A percentile compares a stretch with the other conserved stretches of the same genome.
Conservation (phyloP, 1,140 invertebrate genomes). For the Drosophila parabipectinata region DNA sequence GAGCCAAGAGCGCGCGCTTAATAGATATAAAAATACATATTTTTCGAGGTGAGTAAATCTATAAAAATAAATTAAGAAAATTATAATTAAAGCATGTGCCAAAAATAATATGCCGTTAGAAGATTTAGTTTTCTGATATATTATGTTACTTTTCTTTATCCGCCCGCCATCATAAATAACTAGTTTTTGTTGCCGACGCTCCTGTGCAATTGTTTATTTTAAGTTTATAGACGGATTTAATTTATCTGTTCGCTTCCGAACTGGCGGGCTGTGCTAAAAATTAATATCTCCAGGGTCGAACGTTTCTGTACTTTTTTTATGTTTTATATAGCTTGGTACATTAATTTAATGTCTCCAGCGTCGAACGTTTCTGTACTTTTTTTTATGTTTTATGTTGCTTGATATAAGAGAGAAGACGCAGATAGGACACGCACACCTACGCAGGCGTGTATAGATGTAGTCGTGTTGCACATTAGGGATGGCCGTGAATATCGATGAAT, state of each 20-base stretch:
- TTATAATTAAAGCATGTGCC: slow-evolving; percentile 46
- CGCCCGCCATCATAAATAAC: slow-evolving; percentile 31
- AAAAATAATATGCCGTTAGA: slow-evolving; percentile 37
- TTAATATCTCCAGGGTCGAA: slow-evolving; percentile 34
- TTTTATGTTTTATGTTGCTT: slow-evolving; percentile 28
- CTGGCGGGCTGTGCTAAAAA: slow-evolving; percentile 32
- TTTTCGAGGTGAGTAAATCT: slow-evolving; percentile 53
- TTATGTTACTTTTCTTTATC: slow-evolving; percentile 10
- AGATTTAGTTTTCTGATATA: slow-evolving; percentile 27
- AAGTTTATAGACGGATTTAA: slow-evolving; percentile 27
- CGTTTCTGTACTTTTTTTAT: slow-evolving; percentile 40
- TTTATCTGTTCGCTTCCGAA: slow-evolving; percentile 20
- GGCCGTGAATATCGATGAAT: slow-evolving; percentile 33
- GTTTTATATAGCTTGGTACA: slow-evolving; percentile 28
- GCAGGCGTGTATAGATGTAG: slow-evolving; percentile 40
- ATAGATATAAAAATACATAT: slow-evolving; percentile 41
- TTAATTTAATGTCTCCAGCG: slow-evolving; percentile 30
- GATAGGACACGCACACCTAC: slow-evolving; percentile 41
- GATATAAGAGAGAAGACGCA: slow-evolving; percentile 33
- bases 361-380: slow-evolving; percentile 38
- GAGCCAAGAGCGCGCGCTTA: slow-evolving; percentile 33
- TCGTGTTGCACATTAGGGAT: slow-evolving; percentile 37
- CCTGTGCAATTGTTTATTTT: slow-evolving; percentile 49
- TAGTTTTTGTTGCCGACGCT: slow-evolving; percentile 21
- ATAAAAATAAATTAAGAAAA: slow-evolving; percentile 54